Evolutionary conservation across 2,797 vertebrate genomes (phyloP).

Genomic region (Macropodus opercularis): DNA sequence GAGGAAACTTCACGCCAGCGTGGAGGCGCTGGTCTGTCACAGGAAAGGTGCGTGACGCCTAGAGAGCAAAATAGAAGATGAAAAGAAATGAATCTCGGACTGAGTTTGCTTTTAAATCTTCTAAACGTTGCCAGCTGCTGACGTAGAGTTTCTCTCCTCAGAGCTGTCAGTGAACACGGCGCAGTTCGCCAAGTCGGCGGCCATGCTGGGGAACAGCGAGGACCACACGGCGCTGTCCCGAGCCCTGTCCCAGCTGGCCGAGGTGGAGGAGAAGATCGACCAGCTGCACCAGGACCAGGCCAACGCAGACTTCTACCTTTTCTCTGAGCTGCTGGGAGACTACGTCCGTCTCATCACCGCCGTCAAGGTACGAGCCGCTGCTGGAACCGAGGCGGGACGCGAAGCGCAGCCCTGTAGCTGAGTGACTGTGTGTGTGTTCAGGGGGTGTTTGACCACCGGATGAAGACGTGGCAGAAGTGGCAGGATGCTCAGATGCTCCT

Average conservation of each 20-base stretch:
- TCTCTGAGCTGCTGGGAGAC: slow-evolving; percentile 94
- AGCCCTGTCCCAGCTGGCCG: slow-evolving; percentile 95
- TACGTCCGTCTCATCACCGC: slow-evolving; percentile 94
- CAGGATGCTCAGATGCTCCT: slow-evolving; percentile 95
- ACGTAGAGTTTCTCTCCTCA: slow-evolving; percentile 58
- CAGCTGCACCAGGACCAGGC: slow-evolving; percentile 96
- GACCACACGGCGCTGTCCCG: slow-evolving; percentile 96
- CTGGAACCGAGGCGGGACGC: too few relatives aligned
- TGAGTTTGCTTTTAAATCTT: too few relatives aligned
- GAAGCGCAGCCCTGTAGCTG: not conserved
- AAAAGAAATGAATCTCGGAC: too few relatives aligned
- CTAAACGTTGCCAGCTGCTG: too few relatives aligned
- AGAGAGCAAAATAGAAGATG: too few relatives aligned
- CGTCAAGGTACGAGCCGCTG: slow-evolving; percentile 83
- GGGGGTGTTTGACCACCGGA: slow-evolving; percentile 95
- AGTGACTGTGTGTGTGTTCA: slow-evolving; percentile 48
- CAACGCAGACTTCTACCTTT: slow-evolving; percentile 92
- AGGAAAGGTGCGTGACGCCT: slow-evolving; percentile 91
- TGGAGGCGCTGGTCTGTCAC: slow-evolving; percentile 95
- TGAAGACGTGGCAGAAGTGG: slow-evolving; percentile 98
- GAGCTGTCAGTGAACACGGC: slow-evolving; percentile 94
- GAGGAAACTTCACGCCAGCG: slow-evolving; percentile 91
- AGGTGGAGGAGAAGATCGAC: slow-evolving; percentile 98
- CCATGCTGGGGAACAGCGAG: slow-evolving; percentile 98
- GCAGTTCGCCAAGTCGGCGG: slow-evolving; percentile 95